phyloP scores from a whole-genome alignment of 1,140 invertebrate species.

The Philopotamus ludificatus region DNA sequence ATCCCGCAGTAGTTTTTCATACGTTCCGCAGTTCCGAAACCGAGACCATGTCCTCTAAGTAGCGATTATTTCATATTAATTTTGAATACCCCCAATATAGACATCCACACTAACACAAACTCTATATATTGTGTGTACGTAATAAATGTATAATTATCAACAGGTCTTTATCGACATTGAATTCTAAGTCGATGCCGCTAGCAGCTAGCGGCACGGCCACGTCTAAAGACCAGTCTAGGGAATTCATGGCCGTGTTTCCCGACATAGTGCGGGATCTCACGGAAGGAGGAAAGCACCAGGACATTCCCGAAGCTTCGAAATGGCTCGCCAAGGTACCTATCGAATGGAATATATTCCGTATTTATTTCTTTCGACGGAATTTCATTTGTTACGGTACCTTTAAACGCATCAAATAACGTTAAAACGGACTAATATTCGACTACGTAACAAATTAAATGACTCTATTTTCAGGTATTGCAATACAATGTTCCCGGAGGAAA shows the following conservation, averaged over 20 bases:
- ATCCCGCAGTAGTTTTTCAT: too few relatives aligned
- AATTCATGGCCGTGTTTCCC: slow-evolving; percentile 84
- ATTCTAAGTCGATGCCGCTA: slow-evolving; percentile 58
- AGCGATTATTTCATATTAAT: too few relatives aligned
- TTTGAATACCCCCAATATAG: too few relatives aligned
- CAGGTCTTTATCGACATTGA: slow-evolving; percentile 57
- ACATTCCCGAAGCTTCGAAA: slow-evolving; percentile 74
- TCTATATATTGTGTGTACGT: neutral
- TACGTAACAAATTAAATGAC: slow-evolving; percentile 7
- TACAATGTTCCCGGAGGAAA: slow-evolving; percentile 82
- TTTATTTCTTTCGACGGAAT: slow-evolving; percentile 10
- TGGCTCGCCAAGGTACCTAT: slow-evolving; percentile 72
- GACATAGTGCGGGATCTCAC: slow-evolving; percentile 81
- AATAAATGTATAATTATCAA: slow-evolving; percentile 35
- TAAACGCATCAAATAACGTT: neutral
- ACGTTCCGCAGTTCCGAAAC: too few relatives aligned
- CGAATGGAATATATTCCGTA: slow-evolving; percentile 21
- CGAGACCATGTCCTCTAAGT: too few relatives aligned
- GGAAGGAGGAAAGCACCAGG: slow-evolving; percentile 66
- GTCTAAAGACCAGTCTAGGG: slow-evolving; percentile 77
- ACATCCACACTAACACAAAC: too few relatives aligned
- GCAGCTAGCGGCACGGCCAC: slow-evolving; percentile 61
- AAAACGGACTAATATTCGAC: neutral
- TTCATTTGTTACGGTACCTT: slow-evolving; percentile 27
- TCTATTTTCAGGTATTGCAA: slow-evolving; percentile 63